These are phyloP conservation scores for Hoplodrina blanda DNA, from an alignment of 2,888 invertebrate species.

Conservation along the genomic window DNA sequence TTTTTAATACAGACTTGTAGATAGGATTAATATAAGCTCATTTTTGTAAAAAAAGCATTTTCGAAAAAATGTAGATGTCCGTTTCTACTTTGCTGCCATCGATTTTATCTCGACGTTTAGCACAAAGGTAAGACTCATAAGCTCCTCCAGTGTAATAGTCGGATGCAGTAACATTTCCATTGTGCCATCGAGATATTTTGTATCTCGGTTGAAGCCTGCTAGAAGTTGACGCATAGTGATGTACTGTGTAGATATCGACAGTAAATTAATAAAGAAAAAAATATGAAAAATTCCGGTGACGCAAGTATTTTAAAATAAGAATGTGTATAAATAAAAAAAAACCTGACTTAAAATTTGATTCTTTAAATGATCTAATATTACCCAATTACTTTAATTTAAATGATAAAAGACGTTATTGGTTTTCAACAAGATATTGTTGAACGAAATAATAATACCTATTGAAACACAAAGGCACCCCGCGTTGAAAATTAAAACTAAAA, in stretches of 20 bases:
- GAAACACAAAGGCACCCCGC: conserved; percentile 14
- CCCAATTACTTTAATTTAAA: neutral
- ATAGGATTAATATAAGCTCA: too few relatives aligned
- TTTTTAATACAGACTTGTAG: too few relatives aligned
- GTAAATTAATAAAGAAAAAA: too few relatives aligned
- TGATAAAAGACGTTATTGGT: neutral
- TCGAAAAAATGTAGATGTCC: too few relatives aligned
- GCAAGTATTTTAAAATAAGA: too few relatives aligned
- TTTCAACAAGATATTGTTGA: neutral
- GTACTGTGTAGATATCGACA: conserved; percentile 5
- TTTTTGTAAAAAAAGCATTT: too few relatives aligned
- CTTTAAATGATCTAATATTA: neutral
- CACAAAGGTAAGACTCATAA: neutral
- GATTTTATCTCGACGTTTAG: conserved; percentile 20
- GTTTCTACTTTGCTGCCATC: too few relatives aligned
- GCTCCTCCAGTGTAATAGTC: conserved; percentile 5
- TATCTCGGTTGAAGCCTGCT: conserved; percentile 1
- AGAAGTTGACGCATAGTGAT: conserved; percentile 24
- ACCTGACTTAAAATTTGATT: neutral
- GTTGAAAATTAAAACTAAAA: conserved; percentile 33
- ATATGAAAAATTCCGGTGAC: too few relatives aligned
- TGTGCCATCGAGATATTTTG: conserved; percentile 36
- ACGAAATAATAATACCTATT: conserved; percentile 11
- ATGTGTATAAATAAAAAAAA: too few relatives aligned
- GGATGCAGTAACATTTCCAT: conserved; percentile 8